phyloP scores from a whole-genome alignment of 2,797 vertebrate genomes.

The Uromys caudimaculatus region DNA sequence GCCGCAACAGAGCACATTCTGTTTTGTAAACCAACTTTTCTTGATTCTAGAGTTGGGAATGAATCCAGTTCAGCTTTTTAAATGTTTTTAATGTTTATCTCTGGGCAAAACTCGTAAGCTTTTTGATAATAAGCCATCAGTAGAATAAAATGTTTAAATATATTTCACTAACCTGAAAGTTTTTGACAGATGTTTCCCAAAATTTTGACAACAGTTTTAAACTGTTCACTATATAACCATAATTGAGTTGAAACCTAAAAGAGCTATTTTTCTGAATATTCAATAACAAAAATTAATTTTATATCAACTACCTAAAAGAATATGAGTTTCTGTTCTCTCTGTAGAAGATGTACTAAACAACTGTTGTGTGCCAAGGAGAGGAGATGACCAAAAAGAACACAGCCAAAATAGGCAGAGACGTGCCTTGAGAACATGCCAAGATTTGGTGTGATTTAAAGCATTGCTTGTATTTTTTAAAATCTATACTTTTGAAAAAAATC shows the following conservation, averaged over 20 bases:
- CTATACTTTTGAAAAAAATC: not conserved
- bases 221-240: not conserved
- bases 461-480: not conserved
- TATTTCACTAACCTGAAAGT: not conserved
- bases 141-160: not conserved
- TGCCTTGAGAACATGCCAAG: not conserved
- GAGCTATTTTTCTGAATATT: not conserved
- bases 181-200: not conserved
- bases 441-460: not conserved
- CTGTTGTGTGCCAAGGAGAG: not conserved
- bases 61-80: not conserved
- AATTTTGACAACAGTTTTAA: conserved; percentile 5
- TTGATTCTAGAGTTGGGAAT: not conserved
- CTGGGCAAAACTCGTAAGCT: not conserved
- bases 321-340: not conserved
- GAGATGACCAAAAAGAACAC: not conserved
- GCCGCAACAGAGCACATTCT: not conserved
- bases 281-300: conserved; percentile 54
- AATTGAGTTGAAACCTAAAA: conserved; percentile 12
- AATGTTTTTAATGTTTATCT: not conserved
- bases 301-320: not conserved
- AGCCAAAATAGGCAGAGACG: not conserved
- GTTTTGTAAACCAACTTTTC: not conserved
- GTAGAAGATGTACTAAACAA: not conserved
- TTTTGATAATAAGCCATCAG: not conserved